A percentile compares a stretch with the other conserved stretches of the same genome.
phyloP scores from a whole-genome alignment of 2,888 invertebrate species.

The Drosophila eohydei region DNA sequence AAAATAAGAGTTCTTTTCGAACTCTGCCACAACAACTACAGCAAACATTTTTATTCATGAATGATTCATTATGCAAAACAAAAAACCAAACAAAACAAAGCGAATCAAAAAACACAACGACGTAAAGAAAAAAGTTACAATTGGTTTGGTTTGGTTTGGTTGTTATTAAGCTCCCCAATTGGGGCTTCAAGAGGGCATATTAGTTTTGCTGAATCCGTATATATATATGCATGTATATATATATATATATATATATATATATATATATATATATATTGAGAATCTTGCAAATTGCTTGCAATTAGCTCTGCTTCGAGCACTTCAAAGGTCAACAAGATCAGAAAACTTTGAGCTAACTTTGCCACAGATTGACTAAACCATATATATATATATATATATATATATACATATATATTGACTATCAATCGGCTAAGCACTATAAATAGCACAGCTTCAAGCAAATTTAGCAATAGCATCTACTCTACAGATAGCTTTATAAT shows the following conservation, averaged over 20 bases:
- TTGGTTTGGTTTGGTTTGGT: neutral
- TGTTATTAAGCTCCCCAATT: neutral
- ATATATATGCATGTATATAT: too few species aligned
- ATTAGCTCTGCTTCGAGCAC: too few species aligned
- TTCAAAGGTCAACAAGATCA: too few species aligned
- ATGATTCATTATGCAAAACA: slow-evolving; percentile 42
- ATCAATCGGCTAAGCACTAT: too few species aligned
- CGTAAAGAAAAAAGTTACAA: neutral
- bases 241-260: neutral
- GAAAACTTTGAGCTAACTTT: too few species aligned
- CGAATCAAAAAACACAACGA: neutral
- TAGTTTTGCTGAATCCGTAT: neutral
- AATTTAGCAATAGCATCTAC: too few species aligned
- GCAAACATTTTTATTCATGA: slow-evolving; percentile 31
- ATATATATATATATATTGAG: neutral
- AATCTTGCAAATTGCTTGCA: too few species aligned
- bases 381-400: too few species aligned
- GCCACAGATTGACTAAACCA: too few species aligned
- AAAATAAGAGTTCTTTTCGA: slow-evolving; percentile 5
- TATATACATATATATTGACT: too few species aligned
- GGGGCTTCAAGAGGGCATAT: neutral
- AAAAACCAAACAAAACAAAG: neutral
- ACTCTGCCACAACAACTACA: slow-evolving; percentile 5
- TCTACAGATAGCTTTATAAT: too few species aligned
- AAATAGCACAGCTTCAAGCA: too few species aligned